Base-by-base conservation (phyloP, 2,113 vertebrate genomes). In the Oryzias melastigma region DNA sequence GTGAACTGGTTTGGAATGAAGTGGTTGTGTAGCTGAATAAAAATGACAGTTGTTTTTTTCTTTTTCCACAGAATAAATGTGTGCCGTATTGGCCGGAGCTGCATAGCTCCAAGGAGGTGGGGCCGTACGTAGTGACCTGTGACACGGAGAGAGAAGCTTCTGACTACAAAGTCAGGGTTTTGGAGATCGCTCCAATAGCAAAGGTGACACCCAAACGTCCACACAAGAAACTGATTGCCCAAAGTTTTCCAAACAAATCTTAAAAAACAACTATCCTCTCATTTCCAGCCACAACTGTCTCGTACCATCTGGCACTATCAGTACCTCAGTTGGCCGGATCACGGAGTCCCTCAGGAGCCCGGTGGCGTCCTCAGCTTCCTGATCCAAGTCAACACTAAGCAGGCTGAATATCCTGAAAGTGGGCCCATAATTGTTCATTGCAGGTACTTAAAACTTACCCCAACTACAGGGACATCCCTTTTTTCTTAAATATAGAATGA, bases 301-400 rank as follows among this genome's bases (percentile, higher is more conserved):
- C 93, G 94, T 29, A 87, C 91, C n/a, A 93, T 99, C 43, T 95
- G 93, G 93, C 96, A 99, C 62, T 99, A 94, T 86, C 97, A 99
- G 82, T 99, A 96, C 89, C 70, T 96, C 82, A 97, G 94, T 90
- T 99, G 97, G 96, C 97, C 97, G 0, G 97, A 99, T 77, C 97
- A 99, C 0, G 97, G 97, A 0, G 97, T 99, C 0, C 96, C 97
- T 24, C 88, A 91, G 0, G 93, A 98, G 62, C 95, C 96, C 0
- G 94, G 96, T 2, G 96, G 92, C 5, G 92, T 99, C 59, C 93
- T 98, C 65, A 94, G 93, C 86, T 99, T 99, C 84, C 92, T 98
- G 0, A 89, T 86, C 17, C 92, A 98, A 88, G 94, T 99, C 65
- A 98, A 98, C 78, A 17, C 53, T 58, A 93, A 91, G 63, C 96